Evolutionary conservation across 2,888 invertebrate species (phyloP).

Genomic region (Resseliella maxima): DNA sequence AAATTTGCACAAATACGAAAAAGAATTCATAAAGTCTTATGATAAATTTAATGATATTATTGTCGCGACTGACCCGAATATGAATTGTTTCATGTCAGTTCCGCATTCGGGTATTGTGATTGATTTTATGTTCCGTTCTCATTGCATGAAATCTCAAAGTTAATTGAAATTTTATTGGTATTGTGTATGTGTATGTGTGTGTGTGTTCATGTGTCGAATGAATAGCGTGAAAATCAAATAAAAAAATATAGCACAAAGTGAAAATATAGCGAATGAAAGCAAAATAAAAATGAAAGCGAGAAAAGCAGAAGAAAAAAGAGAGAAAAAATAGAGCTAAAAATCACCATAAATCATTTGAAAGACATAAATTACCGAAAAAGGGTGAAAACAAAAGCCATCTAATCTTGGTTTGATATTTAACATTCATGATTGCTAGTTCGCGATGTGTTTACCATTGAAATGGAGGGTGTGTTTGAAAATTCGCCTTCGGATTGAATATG

Average conservation of each 20-base stretch:
- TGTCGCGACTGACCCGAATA: conserved; percentile 23
- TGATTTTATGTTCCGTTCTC: conserved; percentile 36
- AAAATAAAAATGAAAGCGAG: not conserved
- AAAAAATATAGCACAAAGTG: too few relatives aligned
- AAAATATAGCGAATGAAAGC: not conserved
- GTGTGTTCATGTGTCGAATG: too few relatives aligned
- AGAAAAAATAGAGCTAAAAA: not conserved
- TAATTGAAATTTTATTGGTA: not conserved
- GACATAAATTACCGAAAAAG: not conserved
- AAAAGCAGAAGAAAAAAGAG: not conserved
- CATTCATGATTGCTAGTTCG: not conserved
- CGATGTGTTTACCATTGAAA: not conserved
- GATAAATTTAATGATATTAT: conserved; percentile 10
- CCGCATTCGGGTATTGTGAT: not conserved
- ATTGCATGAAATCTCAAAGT: not conserved
- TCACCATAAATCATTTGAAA: not conserved
- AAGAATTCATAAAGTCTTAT: conserved; percentile 17
- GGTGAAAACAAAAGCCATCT: conserved; percentile 21
- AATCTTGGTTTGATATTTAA: not conserved
- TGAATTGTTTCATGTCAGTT: not conserved
- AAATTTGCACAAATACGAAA: not conserved
- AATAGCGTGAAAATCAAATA: not conserved
- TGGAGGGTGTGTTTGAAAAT: not conserved
- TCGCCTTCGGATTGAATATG: not conserved
- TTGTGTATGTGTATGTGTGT: too few relatives aligned